Evolutionary conservation across 1,140 invertebrate genomes (phyloP), one percentile per base, ranked within the genome.

Genomic region (Magallana gigas): DNA sequence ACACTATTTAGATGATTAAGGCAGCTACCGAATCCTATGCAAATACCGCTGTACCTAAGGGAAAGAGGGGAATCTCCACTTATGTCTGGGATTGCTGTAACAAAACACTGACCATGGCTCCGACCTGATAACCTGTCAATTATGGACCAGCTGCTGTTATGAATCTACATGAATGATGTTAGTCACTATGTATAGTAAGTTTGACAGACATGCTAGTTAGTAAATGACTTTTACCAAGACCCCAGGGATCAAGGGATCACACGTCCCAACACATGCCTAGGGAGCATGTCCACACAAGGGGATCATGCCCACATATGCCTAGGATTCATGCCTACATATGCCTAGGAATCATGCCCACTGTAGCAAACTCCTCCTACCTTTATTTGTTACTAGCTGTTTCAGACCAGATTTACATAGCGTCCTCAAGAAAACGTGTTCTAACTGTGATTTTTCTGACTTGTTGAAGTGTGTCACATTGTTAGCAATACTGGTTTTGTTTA

Each of bases 371-470:
- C 83, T 84, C 36, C 36, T 58, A 84, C 57, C 83, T 84, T 60
- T 60, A 29, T 59, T 8, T 9, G 14, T 23, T n/a, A 59, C 6
- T 23, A 36, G 16, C 23, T 7, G 8, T 8, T 18, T 23, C 1
- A n/a, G 16, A 23, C 23, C 83, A 84, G 83, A 60, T 85, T 90
- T 90, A 2, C 86, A 89, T 18, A 93, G 83, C 83, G 88, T 91
- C 90, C 90, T 91, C 6, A 92, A 83, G 12, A 93, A 59, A 16
- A 91, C 84, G 86, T 92, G 91, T 87, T 93, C 92, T 57, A 93
- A 59, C 86, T 92, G 91, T 62, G 92, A 58, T 76, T 92, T 92
- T 56, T 91, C 85, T 8, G 83, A 57, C 16, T 90, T 82, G 59
- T 85, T 88, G 83, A 92, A 92, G 5, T 58, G 11, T 14, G 57